Conservation (phyloP, 2,888 invertebrate genomes). For the Beris morrisii region DNA sequence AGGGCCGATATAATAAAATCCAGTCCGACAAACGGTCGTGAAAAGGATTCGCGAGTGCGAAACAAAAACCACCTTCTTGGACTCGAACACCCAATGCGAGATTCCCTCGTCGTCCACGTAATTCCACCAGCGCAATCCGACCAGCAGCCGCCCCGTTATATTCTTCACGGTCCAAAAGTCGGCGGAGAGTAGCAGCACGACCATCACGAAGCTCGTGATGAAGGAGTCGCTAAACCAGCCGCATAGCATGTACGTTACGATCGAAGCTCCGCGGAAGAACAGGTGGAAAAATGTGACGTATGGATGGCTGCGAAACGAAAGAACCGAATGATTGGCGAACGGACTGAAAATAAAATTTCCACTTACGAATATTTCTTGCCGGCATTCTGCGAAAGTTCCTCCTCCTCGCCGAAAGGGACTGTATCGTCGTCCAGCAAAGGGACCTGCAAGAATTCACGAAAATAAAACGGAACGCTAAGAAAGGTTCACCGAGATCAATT, state of each 20-base stretch:
- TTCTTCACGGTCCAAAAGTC: slow-evolving; percentile 98
- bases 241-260: slow-evolving; percentile 87
- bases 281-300: slow-evolving; percentile 91
- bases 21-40: not conserved
- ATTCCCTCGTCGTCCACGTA: slow-evolving; percentile 96
- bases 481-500: slow-evolving; percentile 28
- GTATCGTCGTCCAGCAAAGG: slow-evolving; percentile 85
- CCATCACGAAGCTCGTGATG: slow-evolving; percentile 92
- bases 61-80: slow-evolving; percentile 55
- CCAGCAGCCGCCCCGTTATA: slow-evolving; percentile 90
- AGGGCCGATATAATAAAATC: slow-evolving; percentile 27
- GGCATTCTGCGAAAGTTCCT: slow-evolving; percentile 57
- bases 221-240: slow-evolving; percentile 89
- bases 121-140: slow-evolving; percentile 99
- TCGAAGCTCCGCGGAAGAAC: slow-evolving; percentile 79
- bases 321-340: no score
- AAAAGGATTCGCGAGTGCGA: not conserved
- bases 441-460: slow-evolving; percentile 64
- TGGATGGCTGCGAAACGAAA: slow-evolving; percentile 71
- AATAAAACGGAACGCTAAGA: slow-evolving; percentile 1
- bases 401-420: slow-evolving; percentile 84
- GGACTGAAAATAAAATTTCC: not conserved
- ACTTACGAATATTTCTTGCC: slow-evolving; percentile 55
- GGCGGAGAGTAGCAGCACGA: slow-evolving; percentile 87
- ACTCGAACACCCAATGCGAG: slow-evolving; percentile 98